Evolutionary conservation across 2,797 vertebrate genomes (phyloP).

Genomic region (Mormyrus proboscirostris): DNA sequence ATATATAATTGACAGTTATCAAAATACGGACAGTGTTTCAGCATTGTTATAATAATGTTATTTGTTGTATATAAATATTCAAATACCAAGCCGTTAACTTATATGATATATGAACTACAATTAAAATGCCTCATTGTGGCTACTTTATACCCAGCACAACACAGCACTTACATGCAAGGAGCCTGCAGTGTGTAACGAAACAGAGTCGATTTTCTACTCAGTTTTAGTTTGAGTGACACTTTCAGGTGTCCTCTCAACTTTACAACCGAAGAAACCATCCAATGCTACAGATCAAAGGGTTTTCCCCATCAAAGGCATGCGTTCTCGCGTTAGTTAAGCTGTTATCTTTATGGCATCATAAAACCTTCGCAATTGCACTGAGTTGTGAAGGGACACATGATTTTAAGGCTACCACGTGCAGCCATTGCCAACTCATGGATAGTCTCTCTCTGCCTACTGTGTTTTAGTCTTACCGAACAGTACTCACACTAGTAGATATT

Average conservation of each 20-base stretch:
- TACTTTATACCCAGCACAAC: not conserved
- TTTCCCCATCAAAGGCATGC: slow-evolving; percentile 56
- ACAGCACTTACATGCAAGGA: not conserved
- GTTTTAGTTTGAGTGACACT: not conserved
- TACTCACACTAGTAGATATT: not conserved
- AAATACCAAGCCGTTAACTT: not conserved
- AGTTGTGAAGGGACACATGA: slow-evolving; percentile 38
- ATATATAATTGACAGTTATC: not conserved
- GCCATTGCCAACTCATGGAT: not conserved
- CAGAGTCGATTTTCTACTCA: not conserved
- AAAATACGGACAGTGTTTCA: not conserved
- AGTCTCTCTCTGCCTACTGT: not conserved
- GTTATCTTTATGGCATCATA: slow-evolving; percentile 62
- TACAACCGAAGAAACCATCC: slow-evolving; percentile 48
- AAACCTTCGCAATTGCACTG: slow-evolving; percentile 46
- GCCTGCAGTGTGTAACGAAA: not conserved
- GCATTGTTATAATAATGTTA: not conserved
- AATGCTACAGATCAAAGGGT: slow-evolving; percentile 61
- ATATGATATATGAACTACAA: not conserved
- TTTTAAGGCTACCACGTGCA: not conserved
- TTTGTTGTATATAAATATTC: not conserved
- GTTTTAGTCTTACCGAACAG: not conserved
- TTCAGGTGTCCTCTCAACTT: slow-evolving; percentile 46
- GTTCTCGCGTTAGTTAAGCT: slow-evolving; percentile 54
- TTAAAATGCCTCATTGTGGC: not conserved